These are phyloP conservation scores for Diglossa cyanea DNA, from an alignment of 2,797 vertebrate genomes.

Conservation along the genomic window DNA sequence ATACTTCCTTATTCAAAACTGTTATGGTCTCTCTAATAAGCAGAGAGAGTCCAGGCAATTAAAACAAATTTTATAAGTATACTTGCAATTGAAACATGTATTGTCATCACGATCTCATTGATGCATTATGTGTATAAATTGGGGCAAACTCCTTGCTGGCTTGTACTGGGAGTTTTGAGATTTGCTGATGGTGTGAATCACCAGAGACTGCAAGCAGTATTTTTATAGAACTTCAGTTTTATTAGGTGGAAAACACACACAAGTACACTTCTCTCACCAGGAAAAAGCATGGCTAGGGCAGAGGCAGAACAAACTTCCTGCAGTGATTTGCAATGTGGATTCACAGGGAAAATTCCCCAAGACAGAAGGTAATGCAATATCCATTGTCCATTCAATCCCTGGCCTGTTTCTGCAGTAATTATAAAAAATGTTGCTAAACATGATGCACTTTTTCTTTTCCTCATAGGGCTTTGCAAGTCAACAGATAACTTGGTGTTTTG, in stretches of 20 bases:
- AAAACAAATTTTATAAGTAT: slow-evolving; percentile 16
- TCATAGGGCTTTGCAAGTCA: background rate
- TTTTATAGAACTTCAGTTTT: slow-evolving; percentile 14
- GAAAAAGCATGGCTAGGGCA: background rate
- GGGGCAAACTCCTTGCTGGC: background rate
- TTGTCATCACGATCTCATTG: background rate
- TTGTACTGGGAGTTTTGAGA: background rate
- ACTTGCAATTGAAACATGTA: background rate
- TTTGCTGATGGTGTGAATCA: slow-evolving; percentile 8
- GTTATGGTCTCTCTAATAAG: background rate
- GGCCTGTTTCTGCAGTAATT: background rate
- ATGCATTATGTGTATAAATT: background rate
- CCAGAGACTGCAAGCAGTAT: background rate
- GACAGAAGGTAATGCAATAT: background rate
- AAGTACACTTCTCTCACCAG: background rate
- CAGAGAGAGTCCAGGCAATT: background rate
- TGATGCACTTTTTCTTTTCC: background rate
- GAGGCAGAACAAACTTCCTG: background rate
- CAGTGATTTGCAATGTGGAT: background rate
- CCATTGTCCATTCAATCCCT: background rate
- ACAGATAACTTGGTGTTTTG: background rate
- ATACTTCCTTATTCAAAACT: slow-evolving; percentile 4
- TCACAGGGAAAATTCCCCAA: background rate
- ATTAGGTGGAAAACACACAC: background rate
- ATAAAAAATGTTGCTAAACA: background rate